Conservation (phyloP, 92 coral and sea anemone genomes). For the Palythoa caribaeorum region DNA sequence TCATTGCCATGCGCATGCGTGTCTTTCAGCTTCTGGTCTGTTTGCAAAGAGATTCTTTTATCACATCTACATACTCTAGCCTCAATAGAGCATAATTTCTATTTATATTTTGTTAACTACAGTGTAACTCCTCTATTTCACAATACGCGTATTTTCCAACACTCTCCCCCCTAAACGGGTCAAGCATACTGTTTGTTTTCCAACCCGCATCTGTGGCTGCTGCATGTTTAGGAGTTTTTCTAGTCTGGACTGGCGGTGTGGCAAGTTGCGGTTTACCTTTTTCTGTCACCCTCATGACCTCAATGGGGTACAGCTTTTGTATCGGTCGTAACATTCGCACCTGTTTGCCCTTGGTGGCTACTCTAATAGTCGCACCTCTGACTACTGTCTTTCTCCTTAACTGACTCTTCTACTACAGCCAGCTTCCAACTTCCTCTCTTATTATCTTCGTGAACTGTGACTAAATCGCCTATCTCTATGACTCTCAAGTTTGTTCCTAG, state of each 20-base stretch:
- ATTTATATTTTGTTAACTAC: too few relatives aligned
- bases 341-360: slow-evolving; percentile 10
- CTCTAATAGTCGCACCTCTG: slow-evolving; percentile 30
- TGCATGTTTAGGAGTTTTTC: not conserved
- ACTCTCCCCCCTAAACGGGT: not conserved
- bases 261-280: not conserved
- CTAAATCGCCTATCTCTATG: not conserved
- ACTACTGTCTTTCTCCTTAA: slow-evolving; percentile 46
- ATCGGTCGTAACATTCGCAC: slow-evolving; percentile 8
- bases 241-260: not conserved
- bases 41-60: too few relatives aligned
- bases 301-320: slow-evolving; percentile 2
- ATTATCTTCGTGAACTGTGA: slow-evolving; percentile 27
- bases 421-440: slow-evolving; percentile 50
- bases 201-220: slow-evolving; percentile 1
- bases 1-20: too few relatives aligned
- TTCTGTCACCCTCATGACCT: not conserved
- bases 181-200: not conserved
- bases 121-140: too few relatives aligned
- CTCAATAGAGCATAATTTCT: too few relatives aligned
- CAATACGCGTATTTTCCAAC: not conserved
- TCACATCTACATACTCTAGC: too few relatives aligned
- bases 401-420: slow-evolving; percentile 32
- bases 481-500: too few relatives aligned
- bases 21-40: too few relatives aligned